Conservation (phyloP, 2,797 vertebrate species). For the Melanotaenia pygmaea region DNA sequence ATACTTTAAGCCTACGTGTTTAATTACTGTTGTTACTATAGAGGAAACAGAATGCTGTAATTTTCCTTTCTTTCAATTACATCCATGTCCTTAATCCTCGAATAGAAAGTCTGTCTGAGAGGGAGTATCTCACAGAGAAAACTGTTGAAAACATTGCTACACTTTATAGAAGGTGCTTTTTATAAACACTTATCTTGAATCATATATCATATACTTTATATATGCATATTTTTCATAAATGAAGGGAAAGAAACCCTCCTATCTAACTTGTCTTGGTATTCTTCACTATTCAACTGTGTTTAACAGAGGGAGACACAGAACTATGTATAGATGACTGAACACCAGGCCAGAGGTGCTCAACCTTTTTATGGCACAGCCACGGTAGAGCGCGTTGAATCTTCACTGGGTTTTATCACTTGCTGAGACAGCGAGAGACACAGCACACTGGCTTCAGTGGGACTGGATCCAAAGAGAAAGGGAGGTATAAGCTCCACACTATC, state of each 20-base stretch:
- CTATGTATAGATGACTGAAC: constrained; percentile 9
- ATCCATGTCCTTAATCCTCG: background rate
- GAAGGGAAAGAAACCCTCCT: background rate
- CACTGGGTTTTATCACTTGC: constrained; percentile 45
- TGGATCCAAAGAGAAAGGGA: constrained; percentile 22
- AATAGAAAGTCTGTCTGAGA: background rate
- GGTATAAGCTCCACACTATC: constrained; percentile 8
- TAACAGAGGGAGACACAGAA: constrained; percentile 16
- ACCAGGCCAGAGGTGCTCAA: constrained; percentile 25
- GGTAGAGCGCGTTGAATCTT: constrained; percentile 26
- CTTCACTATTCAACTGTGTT: background rate
- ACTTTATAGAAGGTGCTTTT: background rate
- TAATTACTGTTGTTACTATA: no score
- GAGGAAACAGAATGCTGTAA: no score
- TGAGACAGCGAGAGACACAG: constrained; percentile 29
- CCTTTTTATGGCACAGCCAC: constrained; percentile 27
- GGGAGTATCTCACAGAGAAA: no score
- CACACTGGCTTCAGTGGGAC: constrained; percentile 38
- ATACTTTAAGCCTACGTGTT: no score
- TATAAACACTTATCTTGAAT: background rate
- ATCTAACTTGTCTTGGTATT: constrained; percentile 7
- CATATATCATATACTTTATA: no score
- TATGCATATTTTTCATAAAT: background rate
- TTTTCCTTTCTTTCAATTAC: no score
- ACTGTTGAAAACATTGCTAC: no score